Evolutionary conservation across 1,140 invertebrate genomes (phyloP), one percentile per base, ranked within the genome.

Genomic region (Acromyrmex heyeri): DNA sequence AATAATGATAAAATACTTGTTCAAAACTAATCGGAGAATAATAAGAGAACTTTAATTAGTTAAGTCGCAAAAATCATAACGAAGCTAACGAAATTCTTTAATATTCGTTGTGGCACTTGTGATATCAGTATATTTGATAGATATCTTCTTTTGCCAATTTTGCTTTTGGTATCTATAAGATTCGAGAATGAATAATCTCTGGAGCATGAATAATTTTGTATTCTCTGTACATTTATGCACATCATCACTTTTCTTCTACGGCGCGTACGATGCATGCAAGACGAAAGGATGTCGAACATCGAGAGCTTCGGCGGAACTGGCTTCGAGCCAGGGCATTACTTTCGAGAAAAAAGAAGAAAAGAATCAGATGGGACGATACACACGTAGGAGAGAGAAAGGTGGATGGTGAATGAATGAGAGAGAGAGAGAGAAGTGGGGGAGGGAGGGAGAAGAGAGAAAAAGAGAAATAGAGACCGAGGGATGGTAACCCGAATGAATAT

Each of bases 401-500:
- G 57, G n/a, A 27, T 30, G 57, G 14, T 21, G 88, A 21, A 59
- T 61, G 61, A 76, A 24, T 55, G 55, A 65, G 44, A 50, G 18
- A 53, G 73, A 75, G n/a, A 18, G 10, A 57, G 69, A 77, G 70
- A 72, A 50, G 12, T 16, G n/a, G 62, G 38, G 1, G 24, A 77
- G 72, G 1, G 48, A 21, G 30, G n/a, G 7, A 34, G 12, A 27
- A 30, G 21, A 55, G 69, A 30, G 38, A 50, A n/a, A 65, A 2
- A 16, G 44, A 57, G 59, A 48, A 53, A 34, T n/a, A 77, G 65
- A 72, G 64, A 87, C 59, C 64, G 67, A 86, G 77, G 88, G 83
- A 77, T 81, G 82, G 86, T 86, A 90, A 89, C 81, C 87, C 92
- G 87, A 93, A 93, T 93, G 93, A 93, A 93, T 93, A 93, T 93